Evolutionary conservation across 2,797 vertebrate genomes (phyloP), one percentile per base, ranked within the genome.

Genomic region (Sphenopsis melanotis): DNA sequence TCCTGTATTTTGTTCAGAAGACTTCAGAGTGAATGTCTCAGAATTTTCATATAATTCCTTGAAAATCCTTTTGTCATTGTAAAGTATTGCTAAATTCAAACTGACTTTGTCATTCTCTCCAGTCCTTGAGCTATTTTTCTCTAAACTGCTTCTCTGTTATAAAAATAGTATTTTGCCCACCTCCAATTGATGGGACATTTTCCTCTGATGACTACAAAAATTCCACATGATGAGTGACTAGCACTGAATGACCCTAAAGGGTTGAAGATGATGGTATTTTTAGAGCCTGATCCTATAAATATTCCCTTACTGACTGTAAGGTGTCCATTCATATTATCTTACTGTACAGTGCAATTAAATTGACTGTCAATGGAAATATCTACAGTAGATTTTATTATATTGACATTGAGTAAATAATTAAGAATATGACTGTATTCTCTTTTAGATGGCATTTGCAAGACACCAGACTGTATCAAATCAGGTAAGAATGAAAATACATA

Each of bases 401-500:
- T 83, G 87, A 61, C 41, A 55, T 41, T 74, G 83, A 76, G 12
- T 69, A 26, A 71, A 49, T 10, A 53, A 72, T 66, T 88, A 85
- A 66, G 30, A 50, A 26, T 44, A 21, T 57, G 12, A 76, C 6
- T 95, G 22, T 88, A 21, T 92, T 60, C 84, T 97, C 90, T 97
- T 96, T 88, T 82, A 99, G 99, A 99, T 97, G 98, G 98, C 56
- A 94, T 99, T 96, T 99, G 99, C 97, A 99, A 99, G 93, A 98
- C 99, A 29, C 97, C 99, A 78, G 98, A 99, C 95, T 99, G 99
- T 96, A 99, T 99, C 92, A 98, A 98, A 92, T 99, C 99, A 98
- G 99, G 99, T 99, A 98, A 98, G 98, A 90, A 81, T 49, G 9
- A 88, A 86, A 90, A 83, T 37, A 24, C 26, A 12, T 36, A 37